Percentiles rank a stretch among this genome's conserved stretches.
phyloP scores from a whole-genome alignment of 2,888 invertebrate species.

The Andrena camellia region DNA sequence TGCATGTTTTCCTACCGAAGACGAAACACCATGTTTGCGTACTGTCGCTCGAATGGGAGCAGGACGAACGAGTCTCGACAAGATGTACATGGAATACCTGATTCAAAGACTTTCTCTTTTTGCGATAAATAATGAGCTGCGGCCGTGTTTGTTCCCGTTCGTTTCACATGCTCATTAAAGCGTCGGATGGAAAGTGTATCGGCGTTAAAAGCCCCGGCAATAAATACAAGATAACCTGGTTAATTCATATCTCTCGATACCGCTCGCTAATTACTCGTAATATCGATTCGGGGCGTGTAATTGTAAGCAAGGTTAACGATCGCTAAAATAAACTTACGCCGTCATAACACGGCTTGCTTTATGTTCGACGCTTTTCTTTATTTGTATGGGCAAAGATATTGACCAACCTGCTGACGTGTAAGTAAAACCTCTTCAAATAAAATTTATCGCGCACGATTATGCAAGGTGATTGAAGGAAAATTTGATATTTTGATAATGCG shows the following conservation, averaged over 20 bases:
- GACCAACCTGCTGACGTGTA: not conserved
- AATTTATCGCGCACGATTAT: not conserved
- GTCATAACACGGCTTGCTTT: not conserved
- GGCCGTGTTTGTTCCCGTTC: constrained; percentile 40
- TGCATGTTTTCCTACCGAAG: not conserved
- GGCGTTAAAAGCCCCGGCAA: constrained; percentile 46
- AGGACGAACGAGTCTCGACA: not conserved
- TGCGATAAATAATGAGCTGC: constrained; percentile 40
- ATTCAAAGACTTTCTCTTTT: constrained; percentile 19
- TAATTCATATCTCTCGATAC: constrained; percentile 42
- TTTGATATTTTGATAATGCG: too few species aligned
- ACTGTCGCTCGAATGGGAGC: not conserved
- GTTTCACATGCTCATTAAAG: constrained; percentile 51
- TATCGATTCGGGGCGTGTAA: constrained; percentile 33
- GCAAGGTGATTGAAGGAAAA: too few species aligned
- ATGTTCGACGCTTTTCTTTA: not conserved
- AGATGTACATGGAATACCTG: not conserved
- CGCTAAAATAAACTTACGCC: constrained; percentile 40
- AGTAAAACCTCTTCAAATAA: not conserved
- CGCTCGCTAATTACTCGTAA: constrained; percentile 46
- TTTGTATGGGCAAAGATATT: not conserved
- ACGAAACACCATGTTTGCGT: not conserved
- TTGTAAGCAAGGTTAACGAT: constrained; percentile 36
- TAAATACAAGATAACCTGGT: constrained; percentile 56
- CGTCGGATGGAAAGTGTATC: constrained; percentile 44